Percentiles rank a stretch among this genome's conserved stretches.
phyloP scores from a whole-genome alignment of 1,140 invertebrate genomes.

The Hyles euphorbiae region DNA sequence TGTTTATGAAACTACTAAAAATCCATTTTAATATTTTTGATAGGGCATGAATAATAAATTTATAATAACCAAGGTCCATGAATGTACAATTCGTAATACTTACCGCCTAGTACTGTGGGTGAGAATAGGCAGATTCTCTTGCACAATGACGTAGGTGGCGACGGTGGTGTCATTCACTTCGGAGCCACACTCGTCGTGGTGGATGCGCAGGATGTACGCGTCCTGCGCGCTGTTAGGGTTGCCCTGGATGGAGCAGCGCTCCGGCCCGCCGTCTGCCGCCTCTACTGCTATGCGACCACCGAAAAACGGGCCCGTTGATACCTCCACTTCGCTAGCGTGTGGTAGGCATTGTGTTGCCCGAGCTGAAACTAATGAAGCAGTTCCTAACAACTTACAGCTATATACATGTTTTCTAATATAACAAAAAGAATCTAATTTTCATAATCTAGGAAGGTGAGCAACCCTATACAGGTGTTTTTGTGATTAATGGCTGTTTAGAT shows the following conservation, averaged over 20 bases:
- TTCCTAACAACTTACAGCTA: no score
- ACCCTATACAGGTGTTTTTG: no score
- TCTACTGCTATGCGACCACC: conserved; percentile 85
- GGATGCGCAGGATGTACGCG: conserved; percentile 83
- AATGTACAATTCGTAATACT: conserved; percentile 15
- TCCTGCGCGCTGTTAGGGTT: conserved; percentile 80
- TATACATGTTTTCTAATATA: no score
- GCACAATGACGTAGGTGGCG: conserved; percentile 86
- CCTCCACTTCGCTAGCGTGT: conserved; percentile 85
- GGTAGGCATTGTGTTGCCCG: conserved; percentile 84
- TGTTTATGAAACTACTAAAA: no score
- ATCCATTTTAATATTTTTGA: no score
- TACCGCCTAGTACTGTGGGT: conserved; percentile 86
- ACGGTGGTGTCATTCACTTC: conserved; percentile 83
- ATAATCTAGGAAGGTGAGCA: no score
- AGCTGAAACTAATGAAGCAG: conserved; percentile 79
- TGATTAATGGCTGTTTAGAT: no score
- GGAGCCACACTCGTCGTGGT: conserved; percentile 85
- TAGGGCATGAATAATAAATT: no score
- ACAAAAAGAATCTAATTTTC: no score
- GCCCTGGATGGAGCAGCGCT: conserved; percentile 78
- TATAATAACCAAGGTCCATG: no score
- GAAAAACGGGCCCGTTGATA: conserved; percentile 87
- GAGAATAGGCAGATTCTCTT: conserved; percentile 87
- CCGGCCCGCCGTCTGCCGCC: conserved; percentile 77